Evolutionary conservation across 1,140 invertebrate genomes (phyloP).

Genomic region (Pectinophora gossypiella): DNA sequence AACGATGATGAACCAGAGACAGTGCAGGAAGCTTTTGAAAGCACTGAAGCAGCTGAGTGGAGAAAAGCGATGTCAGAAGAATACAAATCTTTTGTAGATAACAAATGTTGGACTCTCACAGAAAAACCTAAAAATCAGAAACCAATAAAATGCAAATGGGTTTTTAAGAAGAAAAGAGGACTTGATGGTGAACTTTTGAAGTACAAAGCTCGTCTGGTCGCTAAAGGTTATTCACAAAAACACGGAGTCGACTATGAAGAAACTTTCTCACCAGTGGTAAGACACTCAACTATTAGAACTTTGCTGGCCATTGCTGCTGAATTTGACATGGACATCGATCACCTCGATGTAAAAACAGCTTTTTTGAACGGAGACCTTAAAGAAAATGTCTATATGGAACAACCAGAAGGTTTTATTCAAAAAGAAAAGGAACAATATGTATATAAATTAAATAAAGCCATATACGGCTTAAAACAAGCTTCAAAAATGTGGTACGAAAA

Average conservation of each 20-base stretch:
- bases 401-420: not conserved
- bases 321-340: constrained; percentile 30
- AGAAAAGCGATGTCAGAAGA: too few species aligned
- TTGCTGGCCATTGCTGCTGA: constrained; percentile 36
- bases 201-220: constrained; percentile 61
- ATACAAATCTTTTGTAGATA: too few species aligned
- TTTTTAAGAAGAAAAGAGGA: too few species aligned
- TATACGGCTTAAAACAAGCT: constrained; percentile 2
- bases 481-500: constrained; percentile 1
- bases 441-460: constrained; percentile 1
- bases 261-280: constrained; percentile 51
- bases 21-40: too few species aligned
- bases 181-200: too few species aligned
- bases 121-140: too few species aligned
- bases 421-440: not conserved
- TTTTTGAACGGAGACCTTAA: not conserved
- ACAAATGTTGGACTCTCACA: too few species aligned
- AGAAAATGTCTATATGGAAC: not conserved
- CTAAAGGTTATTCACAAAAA: constrained; percentile 41
- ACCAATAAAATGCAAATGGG: too few species aligned
- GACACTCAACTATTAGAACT: constrained; percentile 20
- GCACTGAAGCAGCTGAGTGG: too few species aligned
- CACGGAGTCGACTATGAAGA: constrained; percentile 52
- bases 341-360: constrained; percentile 13
- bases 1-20: too few species aligned